phyloP scores from a whole-genome alignment of 2,888 invertebrate species.

The Thecocarcelia acutangulata region DNA sequence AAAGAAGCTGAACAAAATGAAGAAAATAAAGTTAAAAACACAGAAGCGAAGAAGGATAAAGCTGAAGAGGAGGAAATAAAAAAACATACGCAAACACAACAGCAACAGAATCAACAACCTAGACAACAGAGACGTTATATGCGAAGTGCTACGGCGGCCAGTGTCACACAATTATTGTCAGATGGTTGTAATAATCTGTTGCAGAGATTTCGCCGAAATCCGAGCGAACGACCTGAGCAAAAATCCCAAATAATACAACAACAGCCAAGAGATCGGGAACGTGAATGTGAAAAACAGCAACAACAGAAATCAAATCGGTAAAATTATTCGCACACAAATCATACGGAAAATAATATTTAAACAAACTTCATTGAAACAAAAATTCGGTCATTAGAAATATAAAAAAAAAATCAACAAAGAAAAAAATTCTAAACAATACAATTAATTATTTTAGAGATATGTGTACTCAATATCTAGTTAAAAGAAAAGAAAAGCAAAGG shows the following conservation, averaged over 20 bases:
- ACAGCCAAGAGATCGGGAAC: constrained; percentile 62
- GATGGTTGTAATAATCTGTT: constrained; percentile 93
- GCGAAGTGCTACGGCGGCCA: constrained; percentile 88
- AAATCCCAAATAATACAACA: constrained; percentile 69
- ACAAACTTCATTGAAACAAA: constrained; percentile 45
- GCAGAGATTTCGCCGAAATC: constrained; percentile 90
- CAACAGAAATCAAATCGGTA: constrained; percentile 76
- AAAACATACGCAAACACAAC: constrained; percentile 27
- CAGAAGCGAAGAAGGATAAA: constrained; percentile 63
- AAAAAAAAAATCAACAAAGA: constrained; percentile 44
- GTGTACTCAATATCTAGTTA: not conserved
- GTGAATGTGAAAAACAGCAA: constrained; percentile 66
- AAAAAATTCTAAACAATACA: constrained; percentile 48
- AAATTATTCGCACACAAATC: constrained; percentile 57
- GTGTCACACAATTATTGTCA: constrained; percentile 92
- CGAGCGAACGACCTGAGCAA: constrained; percentile 85
- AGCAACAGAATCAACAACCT: constrained; percentile 78
- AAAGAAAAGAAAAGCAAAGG: constrained; percentile 3
- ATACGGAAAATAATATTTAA: constrained; percentile 53
- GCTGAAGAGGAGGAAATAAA: constrained; percentile 44
- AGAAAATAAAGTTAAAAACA: constrained; percentile 40
- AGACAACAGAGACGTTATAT: constrained; percentile 87
- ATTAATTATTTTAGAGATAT: constrained; percentile 8
- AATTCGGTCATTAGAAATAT: constrained; percentile 40
- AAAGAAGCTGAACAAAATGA: constrained; percentile 57